A percentile compares a stretch with the other conserved stretches of the same genome.
Conservation (phyloP, 2,888 invertebrate genomes). For the Bunonema sp. region DNA sequence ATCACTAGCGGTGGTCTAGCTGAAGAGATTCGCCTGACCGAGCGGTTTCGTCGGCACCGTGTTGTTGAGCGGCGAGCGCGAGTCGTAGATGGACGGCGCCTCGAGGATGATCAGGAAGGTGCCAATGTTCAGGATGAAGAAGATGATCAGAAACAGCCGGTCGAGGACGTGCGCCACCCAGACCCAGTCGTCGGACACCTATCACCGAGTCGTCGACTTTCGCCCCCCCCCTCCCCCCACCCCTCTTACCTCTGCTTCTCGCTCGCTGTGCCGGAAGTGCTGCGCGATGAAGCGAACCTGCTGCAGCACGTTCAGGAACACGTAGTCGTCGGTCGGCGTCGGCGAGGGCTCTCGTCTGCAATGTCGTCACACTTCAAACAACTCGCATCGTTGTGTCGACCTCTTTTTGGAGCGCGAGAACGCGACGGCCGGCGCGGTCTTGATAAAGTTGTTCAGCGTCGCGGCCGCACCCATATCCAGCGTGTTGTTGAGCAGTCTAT, state of each 20-base stretch:
- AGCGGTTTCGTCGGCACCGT: conserved; percentile 36
- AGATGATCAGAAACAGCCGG: conserved; percentile 37
- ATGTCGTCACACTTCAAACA: too few relatives aligned
- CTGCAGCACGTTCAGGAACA: conserved; percentile 32
- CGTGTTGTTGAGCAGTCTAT: conserved; percentile 12
- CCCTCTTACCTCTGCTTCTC: conserved; percentile 33
- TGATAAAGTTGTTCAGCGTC: too few relatives aligned
- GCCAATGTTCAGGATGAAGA: conserved; percentile 37
- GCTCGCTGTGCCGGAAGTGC: conserved; percentile 36
- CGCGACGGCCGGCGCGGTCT: conserved; percentile 17
- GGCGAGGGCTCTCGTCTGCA: too few relatives aligned
- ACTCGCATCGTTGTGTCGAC: too few relatives aligned
- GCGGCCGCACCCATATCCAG: conserved; percentile 10
- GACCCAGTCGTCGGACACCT: conserved; percentile 42
- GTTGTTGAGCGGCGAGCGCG: conserved; percentile 32
- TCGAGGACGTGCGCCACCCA: conserved; percentile 44
- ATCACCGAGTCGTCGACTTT: background rate
- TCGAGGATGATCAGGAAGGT: conserved; percentile 39
- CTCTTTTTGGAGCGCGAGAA: conserved; percentile 16
- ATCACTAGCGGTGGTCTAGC: conserved; percentile 3
- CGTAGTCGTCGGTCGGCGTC: conserved; percentile 35
- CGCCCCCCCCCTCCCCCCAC: too few relatives aligned
- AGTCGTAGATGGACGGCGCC: conserved; percentile 38
- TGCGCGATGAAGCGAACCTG: conserved; percentile 43
- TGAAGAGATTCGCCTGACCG: conserved; percentile 30